Percentiles rank a stretch among this genome's conserved stretches.
phyloP scores from a whole-genome alignment of 2,888 invertebrate genomes.

The Lasioglossum pauxillum region DNA sequence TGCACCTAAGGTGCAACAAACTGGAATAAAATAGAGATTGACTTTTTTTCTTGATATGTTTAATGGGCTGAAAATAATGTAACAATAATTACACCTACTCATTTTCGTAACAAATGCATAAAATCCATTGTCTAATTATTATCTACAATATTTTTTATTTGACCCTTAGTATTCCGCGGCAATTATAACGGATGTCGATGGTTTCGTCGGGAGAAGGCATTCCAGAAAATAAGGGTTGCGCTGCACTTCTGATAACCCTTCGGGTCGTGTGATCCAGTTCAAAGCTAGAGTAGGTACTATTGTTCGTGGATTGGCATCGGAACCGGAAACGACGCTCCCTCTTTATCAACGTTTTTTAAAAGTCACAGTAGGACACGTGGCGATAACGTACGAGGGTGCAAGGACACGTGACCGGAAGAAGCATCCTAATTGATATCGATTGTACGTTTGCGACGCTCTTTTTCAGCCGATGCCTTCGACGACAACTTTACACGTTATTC shows the following conservation, averaged over 20 bases:
- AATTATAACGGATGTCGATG: neutral
- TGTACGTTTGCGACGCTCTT: slow-evolving; percentile 57
- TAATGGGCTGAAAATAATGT: too few relatives aligned
- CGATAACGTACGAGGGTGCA: slow-evolving; percentile 77
- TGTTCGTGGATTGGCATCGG: slow-evolving; percentile 56
- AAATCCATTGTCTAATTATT: too few relatives aligned
- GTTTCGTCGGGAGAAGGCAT: neutral
- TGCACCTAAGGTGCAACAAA: too few relatives aligned
- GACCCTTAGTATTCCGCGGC: neutral
- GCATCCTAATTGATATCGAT: slow-evolving; percentile 84
- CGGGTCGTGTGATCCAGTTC: slow-evolving; percentile 71
- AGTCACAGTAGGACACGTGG: slow-evolving; percentile 78
- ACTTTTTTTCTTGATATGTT: too few relatives aligned
- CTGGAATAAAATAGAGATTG: too few relatives aligned
- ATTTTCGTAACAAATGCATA: too few relatives aligned
- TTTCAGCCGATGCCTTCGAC: slow-evolving; percentile 24
- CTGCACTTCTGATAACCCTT: slow-evolving; percentile 63
- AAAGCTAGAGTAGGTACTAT: slow-evolving; percentile 41
- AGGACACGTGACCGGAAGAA: slow-evolving; percentile 83
- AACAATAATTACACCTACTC: too few relatives aligned
- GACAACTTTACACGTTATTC: neutral
- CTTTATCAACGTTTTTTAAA: slow-evolving; percentile 66
- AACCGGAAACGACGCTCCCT: slow-evolving; percentile 68
- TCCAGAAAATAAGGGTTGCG: neutral
- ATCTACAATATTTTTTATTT: too few relatives aligned